Percentiles rank a stretch among this genome's conserved stretches.
These are phyloP conservation scores for Columbina picui DNA, from an alignment of 2,113 vertebrate species.

Conservation along the genomic window DNA sequence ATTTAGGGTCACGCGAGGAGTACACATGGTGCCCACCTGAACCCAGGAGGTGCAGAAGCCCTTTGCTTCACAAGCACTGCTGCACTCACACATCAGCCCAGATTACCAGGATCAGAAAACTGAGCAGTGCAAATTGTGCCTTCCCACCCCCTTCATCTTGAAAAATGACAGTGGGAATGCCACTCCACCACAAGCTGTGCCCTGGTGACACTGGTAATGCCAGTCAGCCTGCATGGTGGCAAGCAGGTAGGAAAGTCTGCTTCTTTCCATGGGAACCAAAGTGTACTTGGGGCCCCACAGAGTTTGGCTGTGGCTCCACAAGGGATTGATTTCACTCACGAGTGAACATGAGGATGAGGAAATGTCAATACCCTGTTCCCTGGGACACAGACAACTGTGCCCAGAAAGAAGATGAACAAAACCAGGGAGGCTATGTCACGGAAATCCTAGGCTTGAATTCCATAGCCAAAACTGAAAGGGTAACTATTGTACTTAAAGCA, in stretches of 20 bases:
- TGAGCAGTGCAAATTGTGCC: not conserved
- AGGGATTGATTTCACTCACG: not conserved
- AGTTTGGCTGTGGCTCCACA: not conserved
- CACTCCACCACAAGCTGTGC: not conserved
- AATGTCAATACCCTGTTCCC: not conserved
- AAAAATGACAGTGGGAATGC: not conserved
- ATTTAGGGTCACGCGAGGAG: not conserved
- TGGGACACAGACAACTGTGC: not conserved
- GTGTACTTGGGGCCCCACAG: not conserved
- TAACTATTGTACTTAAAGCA: not conserved
- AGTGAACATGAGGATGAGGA: not conserved
- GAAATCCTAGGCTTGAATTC: not conserved
- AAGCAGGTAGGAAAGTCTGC: not conserved
- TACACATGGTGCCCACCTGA: not conserved
- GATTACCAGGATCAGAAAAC: not conserved
- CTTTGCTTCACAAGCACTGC: not conserved
- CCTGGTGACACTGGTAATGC: not conserved
- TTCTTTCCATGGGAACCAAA: not conserved
- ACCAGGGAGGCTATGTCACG: rapidly evolving
- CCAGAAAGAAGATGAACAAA: not conserved
- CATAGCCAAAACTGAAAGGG: not conserved
- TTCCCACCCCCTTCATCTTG: not conserved
- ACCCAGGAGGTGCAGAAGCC: not conserved
- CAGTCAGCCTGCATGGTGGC: not conserved
- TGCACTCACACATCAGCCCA: not conserved